phyloP scores from a whole-genome alignment of 92 coral and sea anemone species.

The Muricea muricata region DNA sequence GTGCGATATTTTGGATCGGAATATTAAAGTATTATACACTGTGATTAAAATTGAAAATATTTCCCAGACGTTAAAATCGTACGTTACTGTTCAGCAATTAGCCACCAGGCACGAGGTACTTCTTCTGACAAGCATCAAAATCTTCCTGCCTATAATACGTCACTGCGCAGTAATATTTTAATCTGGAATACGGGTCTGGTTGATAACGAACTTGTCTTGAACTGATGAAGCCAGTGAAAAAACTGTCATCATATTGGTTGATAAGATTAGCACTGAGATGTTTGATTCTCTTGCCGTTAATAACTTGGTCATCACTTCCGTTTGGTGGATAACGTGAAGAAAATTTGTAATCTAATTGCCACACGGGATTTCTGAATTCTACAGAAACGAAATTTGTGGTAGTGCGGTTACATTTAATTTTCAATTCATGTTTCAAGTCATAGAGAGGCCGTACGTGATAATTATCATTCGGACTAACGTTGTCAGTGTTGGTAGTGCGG shows the following conservation, averaged over 20 bases:
- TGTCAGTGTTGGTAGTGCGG: too few species aligned
- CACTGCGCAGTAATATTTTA: slow-evolving; percentile 81
- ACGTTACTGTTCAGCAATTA: too few species aligned
- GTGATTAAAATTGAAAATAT: too few species aligned
- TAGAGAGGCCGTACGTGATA: too few species aligned
- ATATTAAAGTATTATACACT: too few species aligned
- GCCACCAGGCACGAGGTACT: slow-evolving; percentile 84
- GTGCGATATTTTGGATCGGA: too few species aligned
- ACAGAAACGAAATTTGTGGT: not conserved
- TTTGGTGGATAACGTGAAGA: slow-evolving; percentile 76
- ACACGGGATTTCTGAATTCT: slow-evolving; percentile 71
- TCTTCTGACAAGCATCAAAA: slow-evolving; percentile 62
- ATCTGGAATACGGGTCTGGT: slow-evolving; percentile 72
- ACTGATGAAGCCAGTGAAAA: slow-evolving; percentile 71
- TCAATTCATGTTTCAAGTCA: too few species aligned
- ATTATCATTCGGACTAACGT: too few species aligned
- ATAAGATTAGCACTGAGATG: slow-evolving; percentile 78
- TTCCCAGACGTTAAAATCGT: too few species aligned
- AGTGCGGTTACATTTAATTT: too few species aligned
- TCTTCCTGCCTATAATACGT: slow-evolving; percentile 61
- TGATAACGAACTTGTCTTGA: slow-evolving; percentile 81
- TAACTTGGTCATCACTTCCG: slow-evolving; percentile 40
- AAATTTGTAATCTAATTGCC: slow-evolving; percentile 82
- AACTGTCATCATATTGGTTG: slow-evolving; percentile 72
- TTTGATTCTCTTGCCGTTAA: slow-evolving; percentile 76